Base-by-base conservation (phyloP, 2,888 invertebrate species). In the Liodrosophila aerea region DNA sequence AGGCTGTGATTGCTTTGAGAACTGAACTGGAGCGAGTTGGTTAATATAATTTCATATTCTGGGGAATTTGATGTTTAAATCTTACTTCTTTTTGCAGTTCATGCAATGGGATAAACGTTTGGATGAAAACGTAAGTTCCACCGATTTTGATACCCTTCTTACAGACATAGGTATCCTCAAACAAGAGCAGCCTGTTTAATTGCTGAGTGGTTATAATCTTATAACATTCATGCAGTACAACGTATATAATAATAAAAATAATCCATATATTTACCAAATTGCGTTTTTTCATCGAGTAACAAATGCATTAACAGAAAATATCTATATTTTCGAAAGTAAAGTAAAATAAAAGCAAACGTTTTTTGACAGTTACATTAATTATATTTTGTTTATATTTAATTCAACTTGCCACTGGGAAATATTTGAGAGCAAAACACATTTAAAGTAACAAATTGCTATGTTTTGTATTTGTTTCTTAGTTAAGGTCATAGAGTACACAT, bases 11-110 rank as follows among this genome's bases (percentile, higher is more conserved):
- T 73, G 93, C 95, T 8, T 91, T 98, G 37, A 92, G 97, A 74
- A 94, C 95, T 85, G 98, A 98, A 91, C 91, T 98, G 68, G 97
- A 98, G 87, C 95, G 94, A 93, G 97, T 98, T 91, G 81, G 87
- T 87, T 76, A 88, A 83, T 81, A 76, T 50, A 51, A 16, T 58
- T 27, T 22, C 16, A 45, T 44, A 4, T 7, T 9, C 0, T 2
- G 41, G 9, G 22, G 41, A 54, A 27, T 2, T 16, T 12, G 27
- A 41, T 33, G 44, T 45, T 47, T 44, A 43, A 47, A 13, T 37
- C 36, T 7, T 15, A 0, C 65, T 69, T 13, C 36, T 22, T 41
- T 0, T 87, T 93, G 40, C 91, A 96, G 96, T 96, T 94, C 89
- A 94, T 94, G 86, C 92, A 93, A 87, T 96, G 95, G 95, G 94